phyloP scores from a whole-genome alignment of 2,797 vertebrate genomes.

The Pyrocephalus nanus region DNA sequence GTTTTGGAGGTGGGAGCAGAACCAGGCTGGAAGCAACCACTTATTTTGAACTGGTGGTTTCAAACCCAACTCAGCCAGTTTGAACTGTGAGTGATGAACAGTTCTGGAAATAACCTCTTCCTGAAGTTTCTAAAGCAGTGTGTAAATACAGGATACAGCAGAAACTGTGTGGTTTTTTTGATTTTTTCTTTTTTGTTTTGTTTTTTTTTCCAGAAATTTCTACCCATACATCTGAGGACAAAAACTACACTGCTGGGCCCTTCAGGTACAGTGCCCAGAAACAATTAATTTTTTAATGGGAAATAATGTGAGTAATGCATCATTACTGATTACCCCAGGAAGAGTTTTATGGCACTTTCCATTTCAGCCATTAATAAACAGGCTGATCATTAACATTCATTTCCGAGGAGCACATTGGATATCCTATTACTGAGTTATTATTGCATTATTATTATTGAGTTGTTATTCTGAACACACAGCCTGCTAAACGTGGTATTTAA shows the following conservation, averaged over 20 bases:
- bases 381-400: constrained; percentile 15
- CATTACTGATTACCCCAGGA: neutral
- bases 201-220: neutral
- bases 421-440: constrained; percentile 35
- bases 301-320: constrained; percentile 23
- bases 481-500: constrained; percentile 12
- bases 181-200: neutral
- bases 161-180: neutral
- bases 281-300: neutral
- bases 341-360: constrained; percentile 14
- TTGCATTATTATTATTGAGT: constrained; percentile 26
- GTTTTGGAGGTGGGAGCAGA: neutral
- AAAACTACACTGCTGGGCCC: neutral
- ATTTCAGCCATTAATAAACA: constrained; percentile 43
- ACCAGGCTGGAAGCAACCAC: neutral
- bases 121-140: neutral
- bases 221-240: neutral
- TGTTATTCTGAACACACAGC: neutral
- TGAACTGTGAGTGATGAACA: neutral
- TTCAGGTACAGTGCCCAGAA: neutral
- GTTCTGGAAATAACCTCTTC: neutral
- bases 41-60: neutral
- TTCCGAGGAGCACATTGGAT: neutral
- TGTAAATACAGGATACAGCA: neutral
- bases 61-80: neutral